Evolutionary conservation across 1,140 invertebrate genomes (phyloP), one percentile per base, ranked within the genome.

Genomic region (Cotesia typhae): DNA sequence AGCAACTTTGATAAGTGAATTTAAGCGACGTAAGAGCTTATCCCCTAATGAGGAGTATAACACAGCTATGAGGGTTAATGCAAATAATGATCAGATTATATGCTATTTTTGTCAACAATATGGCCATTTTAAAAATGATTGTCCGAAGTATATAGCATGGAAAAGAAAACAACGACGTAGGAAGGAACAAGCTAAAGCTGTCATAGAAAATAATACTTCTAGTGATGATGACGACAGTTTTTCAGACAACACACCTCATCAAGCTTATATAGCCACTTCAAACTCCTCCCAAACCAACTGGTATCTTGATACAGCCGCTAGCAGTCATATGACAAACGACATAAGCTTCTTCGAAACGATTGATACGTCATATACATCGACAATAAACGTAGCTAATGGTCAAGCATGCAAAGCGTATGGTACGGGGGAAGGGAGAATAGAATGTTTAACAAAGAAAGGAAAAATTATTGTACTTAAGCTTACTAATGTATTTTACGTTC

Each of bases 241-340:
- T 38, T 47, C 5, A 10, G 6, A 4, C 4, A 6, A 4, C 4
- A 38, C 38, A 53, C 37, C 12, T 4, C 64, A 66, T 47, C n/a
- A 38, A 38, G 63, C 63, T 4, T 65, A 36, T 36, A 6, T 17
- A 3, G 64, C 17, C 3, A 51, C 17, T n/a, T 47, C 38, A 5
- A 17, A 3, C 6, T 51, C 20, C 51, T 4, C 38, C 14, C 4
- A 60, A 3, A 17, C 9, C 9, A 17, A 10, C 3, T 66, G 38
- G 64, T 51, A 4, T 47, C 17, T 66, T 4, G 64, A 66, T 52
- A 51, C 64, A 14, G 64, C 64, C 5, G 64, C 64, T 47, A 10
- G 14, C 14, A 14, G 14, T 14, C 14, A 14, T 14, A 14, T 14
- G 14, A 14, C 14, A 14, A 14, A 14, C 14, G 14, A 14, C 14